A percentile compares a stretch with the other conserved stretches of the same genome.
phyloP scores from a whole-genome alignment of 2,888 invertebrate genomes.

The Biston betularia region DNA sequence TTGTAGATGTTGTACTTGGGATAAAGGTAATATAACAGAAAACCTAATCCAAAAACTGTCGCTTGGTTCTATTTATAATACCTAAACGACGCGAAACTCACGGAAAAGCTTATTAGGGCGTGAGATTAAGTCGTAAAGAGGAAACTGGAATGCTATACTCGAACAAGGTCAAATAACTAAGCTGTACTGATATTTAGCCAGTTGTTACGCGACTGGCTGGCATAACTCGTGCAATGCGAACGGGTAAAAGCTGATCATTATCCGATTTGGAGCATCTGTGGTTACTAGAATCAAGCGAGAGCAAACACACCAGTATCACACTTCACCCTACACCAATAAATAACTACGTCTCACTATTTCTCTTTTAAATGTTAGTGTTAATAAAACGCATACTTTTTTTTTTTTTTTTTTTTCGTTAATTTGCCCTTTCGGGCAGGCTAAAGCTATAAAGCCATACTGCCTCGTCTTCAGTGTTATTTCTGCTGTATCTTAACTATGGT shows the following conservation, averaged over 20 bases:
- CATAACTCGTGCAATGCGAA: conserved; percentile 1
- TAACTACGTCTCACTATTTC: too few species aligned
- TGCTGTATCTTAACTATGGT: too few species aligned
- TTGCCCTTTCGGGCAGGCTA: too few species aligned
- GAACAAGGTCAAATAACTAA: conserved; percentile 18
- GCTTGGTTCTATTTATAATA: conserved; percentile 17
- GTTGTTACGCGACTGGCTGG: conserved; percentile 14
- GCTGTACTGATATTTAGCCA: conserved; percentile 20
- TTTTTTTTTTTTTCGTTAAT: too few species aligned
- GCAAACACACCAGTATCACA: background rate
- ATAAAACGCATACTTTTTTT: too few species aligned
- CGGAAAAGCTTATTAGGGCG: conserved; percentile 33
- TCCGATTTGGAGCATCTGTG: conserved; percentile 16
- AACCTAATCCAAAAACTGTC: conserved; percentile 21
- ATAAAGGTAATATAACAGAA: background rate
- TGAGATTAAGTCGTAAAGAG: conserved; percentile 31
- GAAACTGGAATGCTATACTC: conserved; percentile 26
- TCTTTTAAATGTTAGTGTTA: too few species aligned
- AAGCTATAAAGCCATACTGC: too few species aligned
- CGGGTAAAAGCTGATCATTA: conserved; percentile 11
- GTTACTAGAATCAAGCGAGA: conserved; percentile 2
- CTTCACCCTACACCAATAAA: too few species aligned
- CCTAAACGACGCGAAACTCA: conserved; percentile 22
- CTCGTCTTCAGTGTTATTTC: too few species aligned
- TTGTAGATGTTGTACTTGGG: too few species aligned